phyloP scores from a whole-genome alignment of 2,888 invertebrate species.

The Xanthia togata region DNA sequence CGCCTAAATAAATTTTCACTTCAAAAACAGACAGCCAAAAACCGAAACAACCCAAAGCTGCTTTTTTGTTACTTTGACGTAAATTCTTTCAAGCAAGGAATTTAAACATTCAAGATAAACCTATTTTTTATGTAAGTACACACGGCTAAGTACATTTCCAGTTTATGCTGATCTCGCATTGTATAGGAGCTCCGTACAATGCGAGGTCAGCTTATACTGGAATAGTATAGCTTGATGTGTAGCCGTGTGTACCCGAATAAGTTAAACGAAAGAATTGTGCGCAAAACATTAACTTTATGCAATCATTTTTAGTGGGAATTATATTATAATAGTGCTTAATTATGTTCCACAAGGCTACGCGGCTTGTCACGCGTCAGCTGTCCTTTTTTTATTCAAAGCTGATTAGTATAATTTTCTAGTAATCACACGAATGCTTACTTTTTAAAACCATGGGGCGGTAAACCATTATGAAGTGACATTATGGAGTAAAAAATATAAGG shows the following conservation, averaged over 20 bases:
- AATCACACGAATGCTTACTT: neutral
- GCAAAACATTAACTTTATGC: neutral
- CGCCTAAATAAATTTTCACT: too few species aligned
- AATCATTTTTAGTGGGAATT: neutral
- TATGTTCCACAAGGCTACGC: slow-evolving; percentile 11
- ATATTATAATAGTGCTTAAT: too few species aligned
- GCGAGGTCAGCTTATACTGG: too few species aligned
- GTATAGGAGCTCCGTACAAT: too few species aligned
- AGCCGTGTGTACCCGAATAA: neutral
- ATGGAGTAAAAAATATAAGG: neutral
- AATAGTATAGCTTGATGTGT: too few species aligned
- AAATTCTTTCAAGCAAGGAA: neutral
- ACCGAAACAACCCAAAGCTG: neutral
- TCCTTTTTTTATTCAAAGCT: neutral
- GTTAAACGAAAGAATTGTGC: neutral
- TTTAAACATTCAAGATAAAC: neutral
- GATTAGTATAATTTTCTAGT: neutral
- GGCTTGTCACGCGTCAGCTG: neutral
- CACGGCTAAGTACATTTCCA: too few species aligned
- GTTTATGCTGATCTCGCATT: too few species aligned
- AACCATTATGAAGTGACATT: neutral
- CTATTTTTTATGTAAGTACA: too few species aligned
- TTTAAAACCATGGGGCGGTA: neutral
- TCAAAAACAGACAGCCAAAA: too few species aligned
- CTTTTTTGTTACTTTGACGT: neutral